Conservation (phyloP, 2,113 vertebrate genomes). For the Apodemus sylvaticus region DNA sequence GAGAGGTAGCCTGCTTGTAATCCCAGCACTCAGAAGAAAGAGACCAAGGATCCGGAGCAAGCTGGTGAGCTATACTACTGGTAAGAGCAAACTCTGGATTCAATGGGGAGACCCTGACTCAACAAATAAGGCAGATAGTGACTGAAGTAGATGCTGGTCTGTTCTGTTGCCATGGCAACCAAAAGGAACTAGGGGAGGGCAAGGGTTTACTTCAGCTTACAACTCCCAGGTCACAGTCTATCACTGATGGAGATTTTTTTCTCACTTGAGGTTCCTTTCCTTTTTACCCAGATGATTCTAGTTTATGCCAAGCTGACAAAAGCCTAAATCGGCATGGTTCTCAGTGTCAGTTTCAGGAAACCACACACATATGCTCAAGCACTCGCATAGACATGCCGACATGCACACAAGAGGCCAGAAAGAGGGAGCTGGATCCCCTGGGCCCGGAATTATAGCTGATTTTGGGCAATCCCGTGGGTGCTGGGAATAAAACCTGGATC, state of each 20-base stretch:
- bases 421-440: background rate
- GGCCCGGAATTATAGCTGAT: background rate
- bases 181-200: background rate
- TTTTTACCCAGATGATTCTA: background rate
- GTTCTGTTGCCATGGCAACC: background rate
- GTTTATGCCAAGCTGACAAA: background rate
- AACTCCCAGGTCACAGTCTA: background rate
- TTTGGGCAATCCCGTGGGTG: background rate
- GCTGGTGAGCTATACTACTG: background rate
- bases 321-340: background rate
- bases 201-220: background rate
- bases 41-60: no score
- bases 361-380: background rate
- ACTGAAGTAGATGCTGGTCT: no score
- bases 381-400: background rate
- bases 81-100: background rate
- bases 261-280: background rate
- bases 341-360: background rate
- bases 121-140: no score
- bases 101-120: background rate
- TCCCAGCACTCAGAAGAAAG: background rate
- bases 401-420: background rate
- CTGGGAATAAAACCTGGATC: background rate
- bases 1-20: background rate
- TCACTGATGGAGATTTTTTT: background rate